phyloP scores from a whole-genome alignment of 2,888 invertebrate species.

The Pomacea canaliculata region DNA sequence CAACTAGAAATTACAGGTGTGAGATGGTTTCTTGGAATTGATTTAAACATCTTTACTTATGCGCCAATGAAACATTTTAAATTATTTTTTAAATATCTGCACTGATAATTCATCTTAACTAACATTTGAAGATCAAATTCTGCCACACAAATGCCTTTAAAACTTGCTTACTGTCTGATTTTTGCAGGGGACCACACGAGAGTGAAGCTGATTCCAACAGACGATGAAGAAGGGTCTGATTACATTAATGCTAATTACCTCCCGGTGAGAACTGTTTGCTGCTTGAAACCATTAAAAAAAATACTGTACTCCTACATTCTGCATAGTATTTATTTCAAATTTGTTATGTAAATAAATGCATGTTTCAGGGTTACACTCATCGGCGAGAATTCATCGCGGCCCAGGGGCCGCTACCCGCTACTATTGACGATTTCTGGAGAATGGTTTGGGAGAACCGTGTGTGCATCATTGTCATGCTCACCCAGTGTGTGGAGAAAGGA shows the following conservation, averaged over 20 bases:
- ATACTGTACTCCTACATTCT: no score
- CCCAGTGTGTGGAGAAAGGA: slow-evolving; percentile 78
- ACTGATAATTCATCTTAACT: no score
- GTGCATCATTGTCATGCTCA: slow-evolving; percentile 79
- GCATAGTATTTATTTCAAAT: no score
- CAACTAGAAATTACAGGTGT: no score
- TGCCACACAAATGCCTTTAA: no score
- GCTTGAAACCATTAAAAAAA: no score
- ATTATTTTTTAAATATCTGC: no score
- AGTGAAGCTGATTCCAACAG: slow-evolving; percentile 74
- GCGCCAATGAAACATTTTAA: no score
- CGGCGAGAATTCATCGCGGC: slow-evolving; percentile 81
- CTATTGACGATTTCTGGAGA: slow-evolving; percentile 81
- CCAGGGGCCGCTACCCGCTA: slow-evolving; percentile 80
- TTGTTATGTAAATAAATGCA: neutral
- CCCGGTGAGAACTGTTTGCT: slow-evolving; percentile 72
- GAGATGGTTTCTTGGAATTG: no score
- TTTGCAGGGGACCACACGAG: slow-evolving; percentile 77
- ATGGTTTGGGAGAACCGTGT: slow-evolving; percentile 81
- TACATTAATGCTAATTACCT: slow-evolving; percentile 84
- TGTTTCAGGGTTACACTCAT: slow-evolving; percentile 76
- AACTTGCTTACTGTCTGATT: neutral
- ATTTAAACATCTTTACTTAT: no score
- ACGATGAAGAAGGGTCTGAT: slow-evolving; percentile 76
- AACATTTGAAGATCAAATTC: no score